Base-by-base conservation (phyloP, 2,113 vertebrate species). In the Aspidoscelis tigris region DNA sequence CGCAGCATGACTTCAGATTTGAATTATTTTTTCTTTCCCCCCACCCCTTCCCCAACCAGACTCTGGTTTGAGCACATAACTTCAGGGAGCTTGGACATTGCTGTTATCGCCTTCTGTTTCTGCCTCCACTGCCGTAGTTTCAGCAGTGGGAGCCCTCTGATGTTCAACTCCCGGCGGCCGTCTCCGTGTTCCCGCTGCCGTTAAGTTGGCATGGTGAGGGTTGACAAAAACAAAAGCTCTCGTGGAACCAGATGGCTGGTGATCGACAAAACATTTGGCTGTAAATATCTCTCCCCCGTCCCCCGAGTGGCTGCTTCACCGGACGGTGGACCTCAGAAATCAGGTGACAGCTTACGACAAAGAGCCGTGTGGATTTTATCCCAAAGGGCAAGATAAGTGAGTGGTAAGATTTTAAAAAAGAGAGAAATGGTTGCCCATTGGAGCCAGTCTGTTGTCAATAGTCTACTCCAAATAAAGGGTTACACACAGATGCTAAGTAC, bases 241-340 rank as follows among this genome's bases (percentile, higher is more conserved):
- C 90, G 87, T 87, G 88, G 85, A 90, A 89, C 84, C 91, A 92
- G 88, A 93, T 90, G 88, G 91, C 80, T 74, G 78, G 79, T 89
- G 89, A 93, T 84, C 91, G 83, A 89, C 87, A 89, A 90, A 92
- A 87, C 88, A 85, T 81, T 74, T 82, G 81, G 89, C 84, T 85
- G 88, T 89, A 93, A 92, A 64, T 90, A 92, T 89, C 91, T 92
- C 70, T 33, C 33, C 33, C 33, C 33, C 33, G 33, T 33, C 86
- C 89, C 73, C 86, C 86, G 86, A 82, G 2, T 85, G 91, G 86
- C 91, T 89, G 92, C 86, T 93, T 92, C 92, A 88, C 93, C 87
- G 89, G 87, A 92, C 93, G 92, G 92, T 93, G 91, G 24, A 84
- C 87, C 91, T 94, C 91, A 94, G 89, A 94, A 94, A 82, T 87